These are phyloP conservation scores for Tethea ocularis DNA, from an alignment of 2,888 invertebrate species.

Conservation along the genomic window DNA sequence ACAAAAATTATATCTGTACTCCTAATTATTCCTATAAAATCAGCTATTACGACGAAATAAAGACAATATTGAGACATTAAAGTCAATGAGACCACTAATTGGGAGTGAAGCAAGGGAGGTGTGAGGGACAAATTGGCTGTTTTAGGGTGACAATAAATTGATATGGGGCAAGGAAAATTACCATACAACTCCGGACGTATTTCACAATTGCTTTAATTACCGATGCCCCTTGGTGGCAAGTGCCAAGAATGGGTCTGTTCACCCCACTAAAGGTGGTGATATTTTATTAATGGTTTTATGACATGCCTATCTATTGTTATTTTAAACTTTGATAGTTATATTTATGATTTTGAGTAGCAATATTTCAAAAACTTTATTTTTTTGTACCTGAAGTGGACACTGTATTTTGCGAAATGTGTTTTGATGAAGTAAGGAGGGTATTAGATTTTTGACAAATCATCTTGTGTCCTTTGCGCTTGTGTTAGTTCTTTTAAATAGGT, in stretches of 20 bases:
- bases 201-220: slow-evolving; percentile 78
- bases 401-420: not conserved
- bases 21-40: slow-evolving; percentile 42
- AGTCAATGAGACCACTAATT: slow-evolving; percentile 72
- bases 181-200: slow-evolving; percentile 71
- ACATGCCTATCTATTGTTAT: not conserved
- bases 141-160: slow-evolving; percentile 80
- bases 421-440: not conserved
- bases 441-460: too few species aligned
- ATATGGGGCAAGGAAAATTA: slow-evolving; percentile 73
- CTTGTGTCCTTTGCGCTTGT: too few species aligned
- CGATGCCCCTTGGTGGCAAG: slow-evolving; percentile 56
- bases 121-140: slow-evolving; percentile 72
- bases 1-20: slow-evolving; percentile 1
- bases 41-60: slow-evolving; percentile 43
- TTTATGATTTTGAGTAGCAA: not conserved
- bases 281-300: slow-evolving; percentile 35
- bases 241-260: slow-evolving; percentile 53
- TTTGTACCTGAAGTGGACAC: not conserved
- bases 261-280: slow-evolving; percentile 35
- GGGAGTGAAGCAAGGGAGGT: slow-evolving; percentile 56
- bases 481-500: too few species aligned
- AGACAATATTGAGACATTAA: slow-evolving; percentile 66
- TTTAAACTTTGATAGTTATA: not conserved
- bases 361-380: not conserved